Percentiles rank a stretch among this genome's conserved stretches.
phyloP scores from a whole-genome alignment of 2,797 vertebrate species.

The Florisuga fusca region DNA sequence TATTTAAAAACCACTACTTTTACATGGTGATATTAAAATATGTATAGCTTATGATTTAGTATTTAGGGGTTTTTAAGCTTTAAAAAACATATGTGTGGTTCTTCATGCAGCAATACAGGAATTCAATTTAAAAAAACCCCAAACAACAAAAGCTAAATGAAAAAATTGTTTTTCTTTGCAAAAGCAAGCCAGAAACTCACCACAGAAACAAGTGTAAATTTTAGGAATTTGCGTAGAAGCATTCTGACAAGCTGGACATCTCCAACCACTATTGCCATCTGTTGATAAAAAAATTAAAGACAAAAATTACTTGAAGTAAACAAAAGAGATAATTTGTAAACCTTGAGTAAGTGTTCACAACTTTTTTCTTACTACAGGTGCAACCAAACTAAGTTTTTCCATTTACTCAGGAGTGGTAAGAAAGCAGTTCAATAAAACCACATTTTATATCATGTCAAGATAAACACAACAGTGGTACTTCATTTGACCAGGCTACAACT shows the following conservation, averaged over 20 bases:
- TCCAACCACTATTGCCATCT: slow-evolving; percentile 94
- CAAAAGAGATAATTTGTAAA: not conserved
- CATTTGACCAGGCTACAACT: not conserved
- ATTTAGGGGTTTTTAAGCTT: not conserved
- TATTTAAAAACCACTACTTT: not conserved
- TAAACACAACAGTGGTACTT: not conserved
- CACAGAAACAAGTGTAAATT: slow-evolving; percentile 95
- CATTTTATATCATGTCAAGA: not conserved
- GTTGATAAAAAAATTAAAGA: not conserved
- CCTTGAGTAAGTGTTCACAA: not conserved
- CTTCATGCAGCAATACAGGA: not conserved
- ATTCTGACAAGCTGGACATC: slow-evolving; percentile 98
- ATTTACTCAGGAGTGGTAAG: not conserved
- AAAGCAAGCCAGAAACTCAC: slow-evolving; percentile 79
- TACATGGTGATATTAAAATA: not conserved
- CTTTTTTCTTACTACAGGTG: not conserved
- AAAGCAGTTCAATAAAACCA: not conserved
- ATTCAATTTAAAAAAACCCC: not conserved
- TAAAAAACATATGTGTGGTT: not conserved
- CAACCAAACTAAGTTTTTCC: not conserved
- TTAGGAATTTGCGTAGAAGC: slow-evolving; percentile 88
- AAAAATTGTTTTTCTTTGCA: not conserved
- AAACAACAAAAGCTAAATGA: not conserved
- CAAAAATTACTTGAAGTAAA: not conserved
- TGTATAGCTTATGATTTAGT: not conserved